A percentile compares a stretch with the other conserved stretches of the same genome.
These are phyloP conservation scores for Tinamus major DNA, from an alignment of 2,797 vertebrate species.

Conservation along the genomic window DNA sequence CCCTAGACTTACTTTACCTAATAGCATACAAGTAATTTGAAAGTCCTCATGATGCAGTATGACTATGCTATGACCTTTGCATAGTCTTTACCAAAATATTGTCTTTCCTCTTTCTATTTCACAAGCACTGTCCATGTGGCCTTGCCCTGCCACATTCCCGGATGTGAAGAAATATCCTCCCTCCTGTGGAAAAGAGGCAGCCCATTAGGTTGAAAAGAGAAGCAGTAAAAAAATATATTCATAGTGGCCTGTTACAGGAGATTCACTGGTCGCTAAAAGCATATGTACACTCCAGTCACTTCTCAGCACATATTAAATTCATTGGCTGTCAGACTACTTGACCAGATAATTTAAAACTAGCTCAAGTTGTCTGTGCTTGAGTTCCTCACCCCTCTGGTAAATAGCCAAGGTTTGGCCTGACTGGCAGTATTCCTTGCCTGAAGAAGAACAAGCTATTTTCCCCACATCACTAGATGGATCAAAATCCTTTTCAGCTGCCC, in stretches of 20 bases:
- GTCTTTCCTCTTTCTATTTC: slow-evolving; percentile 68
- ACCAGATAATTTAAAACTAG: neutral
- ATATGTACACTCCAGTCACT: neutral
- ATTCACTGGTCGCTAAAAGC: neutral
- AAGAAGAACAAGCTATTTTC: slow-evolving; percentile 3
- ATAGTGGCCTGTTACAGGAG: neutral
- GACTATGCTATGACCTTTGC: slow-evolving; percentile 46
- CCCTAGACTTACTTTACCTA: slow-evolving; percentile 22
- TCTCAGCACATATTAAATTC: neutral
- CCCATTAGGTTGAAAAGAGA: neutral
- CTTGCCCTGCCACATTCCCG: slow-evolving; percentile 29
- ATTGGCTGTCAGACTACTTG: neutral
- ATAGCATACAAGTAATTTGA: neutral
- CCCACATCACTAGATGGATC: neutral
- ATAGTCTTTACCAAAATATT: slow-evolving; percentile 33
- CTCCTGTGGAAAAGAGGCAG: slow-evolving; percentile 7
- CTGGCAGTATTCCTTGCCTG: neutral
- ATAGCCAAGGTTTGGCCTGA: neutral
- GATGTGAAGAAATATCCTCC: slow-evolving; percentile 53
- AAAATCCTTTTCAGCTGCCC: neutral
- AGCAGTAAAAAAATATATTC: neutral
- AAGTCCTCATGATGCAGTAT: slow-evolving; percentile 14
- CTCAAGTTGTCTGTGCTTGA: neutral
- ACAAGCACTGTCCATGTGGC: slow-evolving; percentile 52
- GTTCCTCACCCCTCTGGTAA: neutral